A percentile compares a stretch with the other conserved stretches of the same genome.
Evolutionary conservation across 92 coral and sea anemone species (phyloP).

Genomic region (Meandrina meandrites): DNA sequence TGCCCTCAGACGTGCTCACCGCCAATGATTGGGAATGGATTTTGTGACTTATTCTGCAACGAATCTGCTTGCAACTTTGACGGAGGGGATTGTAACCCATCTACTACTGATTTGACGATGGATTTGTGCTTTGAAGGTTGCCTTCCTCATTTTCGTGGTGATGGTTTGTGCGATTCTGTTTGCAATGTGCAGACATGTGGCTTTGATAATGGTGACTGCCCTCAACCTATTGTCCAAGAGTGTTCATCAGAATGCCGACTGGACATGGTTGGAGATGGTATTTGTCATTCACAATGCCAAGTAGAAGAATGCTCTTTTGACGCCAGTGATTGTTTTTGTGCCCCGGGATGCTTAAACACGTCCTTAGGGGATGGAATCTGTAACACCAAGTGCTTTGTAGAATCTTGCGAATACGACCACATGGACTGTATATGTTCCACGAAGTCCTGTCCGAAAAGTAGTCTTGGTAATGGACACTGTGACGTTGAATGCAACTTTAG

Average conservation of each 20-base stretch:
- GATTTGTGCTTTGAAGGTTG: slow-evolving; percentile 49
- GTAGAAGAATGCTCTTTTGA: slow-evolving; percentile 71
- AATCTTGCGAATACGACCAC: slow-evolving; percentile 55
- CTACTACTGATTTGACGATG: not conserved
- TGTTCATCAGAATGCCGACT: slow-evolving; percentile 57
- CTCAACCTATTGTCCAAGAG: slow-evolving; percentile 43
- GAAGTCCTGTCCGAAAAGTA: slow-evolving; percentile 41
- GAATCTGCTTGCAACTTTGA: slow-evolving; percentile 39
- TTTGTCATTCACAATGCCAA: slow-evolving; percentile 58
- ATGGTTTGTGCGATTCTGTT: slow-evolving; percentile 64
- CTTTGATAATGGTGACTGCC: slow-evolving; percentile 63
- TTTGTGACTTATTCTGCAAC: slow-evolving; percentile 51
- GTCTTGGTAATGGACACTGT: slow-evolving; percentile 65
- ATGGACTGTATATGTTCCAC: slow-evolving; percentile 63
- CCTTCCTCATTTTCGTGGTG: slow-evolving; percentile 50
- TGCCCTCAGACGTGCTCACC: slow-evolving; percentile 59
- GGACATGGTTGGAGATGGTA: slow-evolving; percentile 65
- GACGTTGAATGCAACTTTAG: slow-evolving; percentile 52
- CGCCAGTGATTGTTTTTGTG: slow-evolving; percentile 65
- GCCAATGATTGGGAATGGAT: slow-evolving; percentile 60
- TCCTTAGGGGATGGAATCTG: slow-evolving; percentile 64
- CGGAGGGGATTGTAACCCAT: slow-evolving; percentile 44
- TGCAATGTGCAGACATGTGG: slow-evolving; percentile 61
- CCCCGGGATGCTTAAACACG: slow-evolving; percentile 59
- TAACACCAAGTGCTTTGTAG: slow-evolving; percentile 52